A percentile compares a stretch with the other conserved stretches of the same genome.
phyloP scores from a whole-genome alignment of 1,140 invertebrate genomes.

The Leguminivora glycinivorella region DNA sequence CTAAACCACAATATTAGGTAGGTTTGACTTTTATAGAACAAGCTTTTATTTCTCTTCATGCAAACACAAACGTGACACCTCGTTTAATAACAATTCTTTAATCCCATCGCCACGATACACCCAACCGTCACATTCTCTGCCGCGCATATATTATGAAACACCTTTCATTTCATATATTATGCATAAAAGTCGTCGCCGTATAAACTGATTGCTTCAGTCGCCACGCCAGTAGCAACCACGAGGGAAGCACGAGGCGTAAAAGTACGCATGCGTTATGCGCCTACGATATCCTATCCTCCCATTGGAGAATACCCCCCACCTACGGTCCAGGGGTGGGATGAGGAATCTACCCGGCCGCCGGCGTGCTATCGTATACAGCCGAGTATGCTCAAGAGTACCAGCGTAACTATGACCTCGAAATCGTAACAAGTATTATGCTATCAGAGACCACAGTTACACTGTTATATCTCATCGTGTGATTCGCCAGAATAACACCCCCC shows the following conservation, averaged over 20 bases:
- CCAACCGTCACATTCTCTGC: neutral
- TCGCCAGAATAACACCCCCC: constrained; percentile 3
- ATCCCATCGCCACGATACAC: neutral
- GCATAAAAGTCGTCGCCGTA: neutral
- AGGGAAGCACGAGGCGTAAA: constrained; percentile 65
- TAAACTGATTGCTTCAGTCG: constrained; percentile 40
- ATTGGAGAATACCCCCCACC: constrained; percentile 11
- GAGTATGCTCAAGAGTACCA: neutral
- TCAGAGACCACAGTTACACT: neutral
- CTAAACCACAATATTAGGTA: no score
- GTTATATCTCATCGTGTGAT: neutral
- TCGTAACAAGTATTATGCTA: no score
- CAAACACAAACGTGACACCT: neutral
- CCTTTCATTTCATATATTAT: neutral
- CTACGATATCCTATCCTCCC: constrained; percentile 1
- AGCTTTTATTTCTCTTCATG: no score
- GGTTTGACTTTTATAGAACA: no score
- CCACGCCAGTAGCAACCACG: constrained; percentile 56
- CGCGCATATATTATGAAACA: neutral
- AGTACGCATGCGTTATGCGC: constrained; percentile 62
- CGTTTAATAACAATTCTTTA: neutral
- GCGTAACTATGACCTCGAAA: neutral
- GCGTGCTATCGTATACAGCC: neutral
- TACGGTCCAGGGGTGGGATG: constrained; percentile 3
- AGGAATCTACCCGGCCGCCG: neutral